Evolutionary conservation across 2,113 vertebrate species (phyloP), one percentile per base, ranked within the genome.

Genomic region (Tympanuchus pallidicinctus): DNA sequence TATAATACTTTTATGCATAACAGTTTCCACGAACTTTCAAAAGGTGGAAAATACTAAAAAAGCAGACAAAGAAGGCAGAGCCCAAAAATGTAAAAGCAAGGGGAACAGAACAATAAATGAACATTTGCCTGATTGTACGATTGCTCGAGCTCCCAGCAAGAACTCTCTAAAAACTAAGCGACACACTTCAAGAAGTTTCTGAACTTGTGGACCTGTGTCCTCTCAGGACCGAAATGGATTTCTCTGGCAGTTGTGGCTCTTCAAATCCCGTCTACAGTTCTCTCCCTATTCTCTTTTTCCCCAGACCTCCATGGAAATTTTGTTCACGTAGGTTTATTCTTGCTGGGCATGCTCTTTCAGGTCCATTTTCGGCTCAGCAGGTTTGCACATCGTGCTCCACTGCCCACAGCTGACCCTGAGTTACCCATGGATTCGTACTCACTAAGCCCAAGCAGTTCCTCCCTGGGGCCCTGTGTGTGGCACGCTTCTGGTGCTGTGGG

Each of bases 391-490:
- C 30, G n/a, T 45, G 70, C 74, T 86, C 47, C 0, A 0, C 10
- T 60, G 42, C 30, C 56, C 42, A 42, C 1, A 12, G 4, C 28
- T 76, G 82, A 16, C 38, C 78, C 28, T 56, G 50, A 38, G n/a
- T 79, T 38, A 64, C 28, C 81, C 56, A 72, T 43, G 64, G 47
- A 20, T 54, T 43, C 13, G 25, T 34, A 8, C 13, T 34, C 67
- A 70, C 82, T 80, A 24, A 21, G 8, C n/a, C 38, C n/a, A 54
- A 32, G 50, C 19, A 14, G 32, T 4, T 11, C 7, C 34, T 32
- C 8, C 25, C 10, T 6, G 22, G 34, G 66, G 42, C 2, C 0
- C 15, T 0, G 6, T 0, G 1, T 54, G 59, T 4, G 0, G 52
- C 40, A 1, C 0, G 7, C 85, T 36, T 6, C 6, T 0, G 0